Conservation (phyloP, 2,888 invertebrate genomes). For the Antheraea yamamai region DNA sequence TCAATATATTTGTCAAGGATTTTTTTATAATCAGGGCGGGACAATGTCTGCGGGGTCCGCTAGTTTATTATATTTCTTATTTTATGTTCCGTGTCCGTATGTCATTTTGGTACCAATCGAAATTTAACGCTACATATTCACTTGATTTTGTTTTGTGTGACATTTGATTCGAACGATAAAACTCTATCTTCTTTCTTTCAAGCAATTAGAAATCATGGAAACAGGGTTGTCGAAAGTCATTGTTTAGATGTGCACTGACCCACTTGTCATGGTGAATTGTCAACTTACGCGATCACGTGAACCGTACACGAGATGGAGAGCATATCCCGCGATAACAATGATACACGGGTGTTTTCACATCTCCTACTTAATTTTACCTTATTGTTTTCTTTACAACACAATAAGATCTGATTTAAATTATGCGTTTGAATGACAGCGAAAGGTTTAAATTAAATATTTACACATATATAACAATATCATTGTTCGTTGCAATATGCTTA, state of each 20-base stretch:
- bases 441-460: slow-evolving; percentile 7
- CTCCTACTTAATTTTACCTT: slow-evolving; percentile 8
- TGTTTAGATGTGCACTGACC: slow-evolving; percentile 43
- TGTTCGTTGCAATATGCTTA: background rate
- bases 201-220: slow-evolving; percentile 54
- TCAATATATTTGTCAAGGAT: too few relatives aligned
- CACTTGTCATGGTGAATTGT: slow-evolving; percentile 36
- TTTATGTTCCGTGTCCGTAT: too few relatives aligned
- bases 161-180: too few relatives aligned
- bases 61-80: too few relatives aligned
- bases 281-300: slow-evolving; percentile 59
- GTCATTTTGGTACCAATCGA: too few relatives aligned
- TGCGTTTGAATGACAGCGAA: slow-evolving; percentile 10
- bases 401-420: slow-evolving; percentile 9
- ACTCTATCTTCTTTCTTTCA: background rate
- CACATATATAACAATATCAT: background rate
- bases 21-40: too few relatives aligned
- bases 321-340: slow-evolving; percentile 28
- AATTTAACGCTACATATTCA: too few relatives aligned
- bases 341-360: slow-evolving; percentile 31
- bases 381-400: slow-evolving; percentile 16
- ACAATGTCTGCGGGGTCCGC: too few relatives aligned
- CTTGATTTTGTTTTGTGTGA: too few relatives aligned
- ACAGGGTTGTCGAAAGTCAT: slow-evolving; percentile 55
- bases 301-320: slow-evolving; percentile 42